Percentiles rank a stretch among this genome's conserved stretches.
Evolutionary conservation across 2,113 vertebrate genomes (phyloP).

Genomic region (Cricetomys ansorgei): DNA sequence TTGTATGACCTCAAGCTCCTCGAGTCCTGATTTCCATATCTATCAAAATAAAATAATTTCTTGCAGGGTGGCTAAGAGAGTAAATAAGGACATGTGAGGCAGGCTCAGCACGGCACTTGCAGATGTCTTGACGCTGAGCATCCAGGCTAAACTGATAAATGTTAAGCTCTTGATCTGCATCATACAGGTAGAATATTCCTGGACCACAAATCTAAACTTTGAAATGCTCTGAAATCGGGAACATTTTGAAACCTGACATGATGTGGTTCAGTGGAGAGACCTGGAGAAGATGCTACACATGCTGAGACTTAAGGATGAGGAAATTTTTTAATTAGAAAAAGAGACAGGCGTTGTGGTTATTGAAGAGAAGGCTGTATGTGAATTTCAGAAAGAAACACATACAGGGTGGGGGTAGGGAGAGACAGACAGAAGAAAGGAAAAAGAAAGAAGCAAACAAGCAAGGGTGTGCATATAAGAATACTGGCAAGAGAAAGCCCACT

Average conservation of each 20-base stretch:
- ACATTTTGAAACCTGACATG: neutral
- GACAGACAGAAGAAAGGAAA: too few relatives aligned
- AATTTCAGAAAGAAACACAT: neutral
- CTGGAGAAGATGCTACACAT: neutral
- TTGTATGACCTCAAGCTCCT: neutral
- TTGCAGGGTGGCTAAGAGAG: neutral
- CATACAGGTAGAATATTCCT: neutral
- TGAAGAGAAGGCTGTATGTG: neutral
- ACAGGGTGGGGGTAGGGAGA: neutral
- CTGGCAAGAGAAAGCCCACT: neutral
- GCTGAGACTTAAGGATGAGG: neutral
- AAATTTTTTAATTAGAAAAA: neutral
- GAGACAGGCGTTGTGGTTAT: neutral
- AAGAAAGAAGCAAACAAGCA: too few relatives aligned
- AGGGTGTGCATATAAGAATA: neutral
- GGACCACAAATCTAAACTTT: neutral
- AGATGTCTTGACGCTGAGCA: neutral
- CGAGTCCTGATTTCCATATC: neutral
- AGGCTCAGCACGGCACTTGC: neutral
- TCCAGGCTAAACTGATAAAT: neutral
- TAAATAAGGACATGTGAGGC: neutral
- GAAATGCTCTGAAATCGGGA: neutral
- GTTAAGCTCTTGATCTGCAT: neutral
- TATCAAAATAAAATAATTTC: conserved; percentile 23
- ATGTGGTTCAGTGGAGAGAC: neutral